Evolutionary conservation across 2,113 vertebrate species (phyloP), one percentile per base, ranked within the genome.

Genomic region (Stegastes partitus): DNA sequence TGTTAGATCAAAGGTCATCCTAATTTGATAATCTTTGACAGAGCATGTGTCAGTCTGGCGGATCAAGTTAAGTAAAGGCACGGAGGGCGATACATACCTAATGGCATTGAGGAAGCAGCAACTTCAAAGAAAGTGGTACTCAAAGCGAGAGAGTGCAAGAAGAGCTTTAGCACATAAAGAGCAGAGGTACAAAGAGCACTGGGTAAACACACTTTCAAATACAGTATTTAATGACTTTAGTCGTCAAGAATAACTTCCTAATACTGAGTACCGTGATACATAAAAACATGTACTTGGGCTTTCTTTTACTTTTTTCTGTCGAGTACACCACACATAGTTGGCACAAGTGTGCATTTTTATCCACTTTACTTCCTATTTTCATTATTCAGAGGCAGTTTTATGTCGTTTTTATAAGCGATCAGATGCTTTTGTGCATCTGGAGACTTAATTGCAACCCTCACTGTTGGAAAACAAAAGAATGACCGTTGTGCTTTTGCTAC

Each of bases 21-120:
- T 87, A 75, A 91, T 92, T 82, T 91, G 83, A 83, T 90, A 71
- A 92, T 82, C 71, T 68, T 63, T 68, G 28, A 50, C 39, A 73
- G 77, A 75, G 76, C 76, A 66, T 47, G 57, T 81, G 70, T 76
- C 62, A 64, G 19, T 72, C 81, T 56, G 50, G 54, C 42, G 56
- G 74, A 87, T 77, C 68, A 65, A 42, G 25, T 55, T 55, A 75
- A 83, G 54, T 64, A 34, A 1, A 54, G 49, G 68, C 18, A 56
- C 39, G 62, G 68, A 81, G 51, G 44, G 68, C 58, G 47, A 72
- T 64, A 57, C 28, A 44, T 65, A 45, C 58, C 16, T 86, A 82
- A 80, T 75, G 10, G 56, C 61, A 5, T 72, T 68, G 42, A 67
- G n/a, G 47, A 53, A 59, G 49, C 3, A 15, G 34, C 15, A 44